Conservation (phyloP, 1,140 invertebrate species). For the Palaemon carinicauda region DNA sequence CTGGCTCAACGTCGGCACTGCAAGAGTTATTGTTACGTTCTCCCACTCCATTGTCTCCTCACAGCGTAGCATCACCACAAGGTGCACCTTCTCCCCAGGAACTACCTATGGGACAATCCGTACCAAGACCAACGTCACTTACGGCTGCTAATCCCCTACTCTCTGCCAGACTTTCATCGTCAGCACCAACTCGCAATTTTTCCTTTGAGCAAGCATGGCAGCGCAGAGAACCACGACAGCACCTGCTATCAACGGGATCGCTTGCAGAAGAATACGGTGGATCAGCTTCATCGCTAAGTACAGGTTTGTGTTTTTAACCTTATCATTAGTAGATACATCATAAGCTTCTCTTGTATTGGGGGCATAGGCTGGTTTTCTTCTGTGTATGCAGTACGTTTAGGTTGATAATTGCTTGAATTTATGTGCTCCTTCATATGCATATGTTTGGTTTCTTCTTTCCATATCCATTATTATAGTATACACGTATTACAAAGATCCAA, state of each 20-base stretch:
- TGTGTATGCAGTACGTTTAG: no score
- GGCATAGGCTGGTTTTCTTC: no score
- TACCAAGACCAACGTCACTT: constrained; percentile 40
- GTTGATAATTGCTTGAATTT: no score
- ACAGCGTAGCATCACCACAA: constrained; percentile 23
- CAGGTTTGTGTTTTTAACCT: constrained; percentile 64
- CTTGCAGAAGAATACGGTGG: constrained; percentile 73
- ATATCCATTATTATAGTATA: no score
- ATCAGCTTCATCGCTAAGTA: constrained; percentile 73
- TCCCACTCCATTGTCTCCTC: constrained; percentile 37
- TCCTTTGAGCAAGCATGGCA: constrained; percentile 83
- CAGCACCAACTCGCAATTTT: constrained; percentile 53
- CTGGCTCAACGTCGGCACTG: constrained; percentile 41
- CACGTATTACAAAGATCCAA: no score
- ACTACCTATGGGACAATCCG: constrained; percentile 42
- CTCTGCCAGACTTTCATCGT: constrained; percentile 52
- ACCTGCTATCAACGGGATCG: constrained; percentile 85
- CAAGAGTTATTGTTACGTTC: constrained; percentile 45
- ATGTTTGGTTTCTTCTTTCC: no score
- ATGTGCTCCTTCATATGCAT: no score
- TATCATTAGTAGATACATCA: not conserved
- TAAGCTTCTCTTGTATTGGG: no score
- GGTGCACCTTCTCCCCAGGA: constrained; percentile 32
- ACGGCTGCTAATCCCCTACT: constrained; percentile 43
- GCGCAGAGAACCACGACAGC: constrained; percentile 82